Conservation (phyloP, 2,113 vertebrate genomes). For the Spea multiplicata region DNA sequence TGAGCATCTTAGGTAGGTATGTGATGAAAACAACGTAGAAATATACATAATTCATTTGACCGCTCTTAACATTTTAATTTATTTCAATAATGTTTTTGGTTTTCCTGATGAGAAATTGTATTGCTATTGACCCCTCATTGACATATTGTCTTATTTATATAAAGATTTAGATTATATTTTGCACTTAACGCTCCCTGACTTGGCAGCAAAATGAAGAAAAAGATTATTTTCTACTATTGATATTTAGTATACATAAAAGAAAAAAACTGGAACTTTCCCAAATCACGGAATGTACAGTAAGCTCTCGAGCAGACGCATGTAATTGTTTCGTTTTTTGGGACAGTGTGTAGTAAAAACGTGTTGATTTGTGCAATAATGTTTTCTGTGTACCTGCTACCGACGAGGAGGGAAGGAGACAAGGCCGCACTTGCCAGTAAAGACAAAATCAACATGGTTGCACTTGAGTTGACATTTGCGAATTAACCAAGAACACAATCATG, state of each 20-base stretch:
- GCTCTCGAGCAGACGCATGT: not conserved
- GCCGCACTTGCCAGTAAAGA: conserved; percentile 13
- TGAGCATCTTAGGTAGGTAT: no score
- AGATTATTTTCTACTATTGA: not conserved
- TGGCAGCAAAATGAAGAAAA: not conserved
- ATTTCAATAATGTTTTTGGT: not conserved
- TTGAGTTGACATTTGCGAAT: conserved; percentile 21
- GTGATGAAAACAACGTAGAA: no score
- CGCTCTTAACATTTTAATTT: no score
- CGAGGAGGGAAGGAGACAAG: conserved; percentile 13
- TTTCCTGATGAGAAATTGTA: not conserved
- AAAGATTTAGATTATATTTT: not conserved
- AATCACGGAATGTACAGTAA: conserved; percentile 10
- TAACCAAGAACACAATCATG: not conserved
- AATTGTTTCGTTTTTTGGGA: conserved; percentile 19
- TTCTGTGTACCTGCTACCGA: conserved; percentile 16
- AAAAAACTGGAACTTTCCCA: conserved; percentile 18
- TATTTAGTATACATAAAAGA: not conserved
- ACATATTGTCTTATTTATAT: not conserved
- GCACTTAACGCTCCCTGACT: not conserved
- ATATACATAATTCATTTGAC: no score
- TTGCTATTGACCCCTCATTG: not conserved
- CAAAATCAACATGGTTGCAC: not conserved
- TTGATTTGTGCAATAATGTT: conserved; percentile 7
- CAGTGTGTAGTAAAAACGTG: not conserved